Conservation (phyloP, 2,797 vertebrate genomes). For the Hemitrygon akajei region DNA sequence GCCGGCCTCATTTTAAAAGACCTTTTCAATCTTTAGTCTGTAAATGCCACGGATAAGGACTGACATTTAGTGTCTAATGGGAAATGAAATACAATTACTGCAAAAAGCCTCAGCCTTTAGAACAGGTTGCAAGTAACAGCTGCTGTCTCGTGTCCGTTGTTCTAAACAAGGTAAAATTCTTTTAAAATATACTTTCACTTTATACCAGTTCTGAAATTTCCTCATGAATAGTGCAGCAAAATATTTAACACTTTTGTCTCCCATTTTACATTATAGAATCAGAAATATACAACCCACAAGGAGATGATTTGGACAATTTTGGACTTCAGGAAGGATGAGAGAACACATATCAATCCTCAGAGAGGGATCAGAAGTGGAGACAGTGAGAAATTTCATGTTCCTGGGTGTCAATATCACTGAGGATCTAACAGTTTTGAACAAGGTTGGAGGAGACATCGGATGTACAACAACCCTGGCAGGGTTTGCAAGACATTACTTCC, state of each 20-base stretch:
- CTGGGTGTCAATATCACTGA: too few species aligned
- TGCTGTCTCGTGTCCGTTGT: background rate
- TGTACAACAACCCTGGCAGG: too few species aligned
- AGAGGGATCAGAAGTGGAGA: too few species aligned
- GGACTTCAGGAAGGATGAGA: too few species aligned
- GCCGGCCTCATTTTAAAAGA: conserved; percentile 10
- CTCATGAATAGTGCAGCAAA: background rate
- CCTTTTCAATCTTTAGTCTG: conserved; percentile 23
- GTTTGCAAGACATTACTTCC: too few species aligned
- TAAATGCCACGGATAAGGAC: background rate
- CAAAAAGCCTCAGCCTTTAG: background rate
- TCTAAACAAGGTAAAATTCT: background rate
- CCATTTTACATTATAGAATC: too few species aligned
- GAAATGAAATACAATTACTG: conserved; percentile 23
- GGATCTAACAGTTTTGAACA: too few species aligned
- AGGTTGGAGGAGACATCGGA: too few species aligned
- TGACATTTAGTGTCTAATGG: conserved; percentile 29
- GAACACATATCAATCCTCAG: too few species aligned
- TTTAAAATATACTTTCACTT: background rate
- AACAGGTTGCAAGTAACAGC: background rate
- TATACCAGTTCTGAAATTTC: background rate
- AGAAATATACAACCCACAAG: too few species aligned
- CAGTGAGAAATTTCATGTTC: too few species aligned
- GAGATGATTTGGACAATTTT: too few species aligned
- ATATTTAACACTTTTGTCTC: background rate